phyloP scores from a whole-genome alignment of 1,140 invertebrate species.

The Notospermus geniculatus region DNA sequence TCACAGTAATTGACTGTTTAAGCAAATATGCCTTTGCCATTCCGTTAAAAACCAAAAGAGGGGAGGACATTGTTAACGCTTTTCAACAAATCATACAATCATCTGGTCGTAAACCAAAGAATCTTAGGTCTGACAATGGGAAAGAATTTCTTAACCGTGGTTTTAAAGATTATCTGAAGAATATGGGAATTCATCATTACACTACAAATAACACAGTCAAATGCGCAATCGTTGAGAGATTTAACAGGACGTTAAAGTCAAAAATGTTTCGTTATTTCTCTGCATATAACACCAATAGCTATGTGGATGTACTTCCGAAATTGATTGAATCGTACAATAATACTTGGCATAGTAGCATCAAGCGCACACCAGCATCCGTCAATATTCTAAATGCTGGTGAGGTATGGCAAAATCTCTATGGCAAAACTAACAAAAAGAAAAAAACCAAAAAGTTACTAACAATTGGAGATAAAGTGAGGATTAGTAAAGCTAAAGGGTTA shows the following conservation, averaged over 20 bases:
- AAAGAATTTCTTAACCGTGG: not conserved
- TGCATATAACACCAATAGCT: not conserved
- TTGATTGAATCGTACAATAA: conserved; percentile 2
- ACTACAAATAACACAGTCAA: not conserved
- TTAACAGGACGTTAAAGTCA: not conserved
- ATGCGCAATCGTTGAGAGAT: conserved; percentile 5
- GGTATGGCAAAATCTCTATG: not conserved
- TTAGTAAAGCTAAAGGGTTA: not conserved
- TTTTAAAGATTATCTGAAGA: not conserved
- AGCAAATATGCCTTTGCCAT: not conserved
- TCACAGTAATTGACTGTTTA: not conserved
- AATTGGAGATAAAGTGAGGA: conserved; percentile 1
- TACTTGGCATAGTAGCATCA: conserved; percentile 1
- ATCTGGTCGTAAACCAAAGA: not conserved
- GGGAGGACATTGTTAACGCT: not conserved
- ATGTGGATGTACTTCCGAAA: conserved; percentile 1
- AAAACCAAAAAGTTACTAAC: too few relatives aligned
- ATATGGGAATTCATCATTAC: not conserved
- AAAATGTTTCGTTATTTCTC: not conserved
- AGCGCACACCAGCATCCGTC: not conserved
- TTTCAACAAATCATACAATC: not conserved
- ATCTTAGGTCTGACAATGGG: not conserved
- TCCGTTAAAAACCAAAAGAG: not conserved
- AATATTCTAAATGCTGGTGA: not conserved
- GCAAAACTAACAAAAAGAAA: not conserved